Percentiles rank a stretch among this genome's conserved stretches.
Evolutionary conservation across 2,113 vertebrate species (phyloP).

Genomic region (Phalacrocorax aristotelis): DNA sequence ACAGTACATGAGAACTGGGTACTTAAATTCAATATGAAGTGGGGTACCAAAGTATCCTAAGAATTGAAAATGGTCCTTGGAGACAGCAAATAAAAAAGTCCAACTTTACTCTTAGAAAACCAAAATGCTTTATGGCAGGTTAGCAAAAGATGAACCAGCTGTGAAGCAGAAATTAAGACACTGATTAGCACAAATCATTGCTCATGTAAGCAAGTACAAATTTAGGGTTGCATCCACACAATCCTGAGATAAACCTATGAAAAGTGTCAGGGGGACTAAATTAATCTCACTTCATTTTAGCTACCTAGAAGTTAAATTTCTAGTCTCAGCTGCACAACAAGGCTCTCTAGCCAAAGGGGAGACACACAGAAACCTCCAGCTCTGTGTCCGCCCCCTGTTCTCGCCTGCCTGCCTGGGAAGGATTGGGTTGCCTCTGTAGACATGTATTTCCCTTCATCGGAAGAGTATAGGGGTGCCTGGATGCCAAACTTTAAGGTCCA

Average conservation of each 20-base stretch:
- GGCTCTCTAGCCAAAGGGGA: background rate
- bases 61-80: background rate
- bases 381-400: background rate
- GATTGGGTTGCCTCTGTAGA: background rate
- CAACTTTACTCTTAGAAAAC: background rate
- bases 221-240: background rate
- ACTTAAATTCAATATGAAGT: background rate
- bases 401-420: background rate
- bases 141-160: background rate
- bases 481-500: background rate
- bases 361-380: background rate
- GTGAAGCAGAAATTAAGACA: background rate
- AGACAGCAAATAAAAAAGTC: background rate
- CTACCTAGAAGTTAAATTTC: background rate
- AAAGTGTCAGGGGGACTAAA: background rate
- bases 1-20: background rate
- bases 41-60: background rate
- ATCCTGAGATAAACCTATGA: background rate
- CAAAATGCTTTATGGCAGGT: background rate
- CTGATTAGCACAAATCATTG: background rate
- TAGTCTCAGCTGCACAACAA: background rate
- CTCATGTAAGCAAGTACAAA: background rate
- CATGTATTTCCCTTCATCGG: background rate
- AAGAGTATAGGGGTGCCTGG: background rate
- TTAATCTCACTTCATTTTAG: background rate